Conservation (phyloP, 2,113 vertebrate species). For the Syngnathoides biaculeatus region DNA sequence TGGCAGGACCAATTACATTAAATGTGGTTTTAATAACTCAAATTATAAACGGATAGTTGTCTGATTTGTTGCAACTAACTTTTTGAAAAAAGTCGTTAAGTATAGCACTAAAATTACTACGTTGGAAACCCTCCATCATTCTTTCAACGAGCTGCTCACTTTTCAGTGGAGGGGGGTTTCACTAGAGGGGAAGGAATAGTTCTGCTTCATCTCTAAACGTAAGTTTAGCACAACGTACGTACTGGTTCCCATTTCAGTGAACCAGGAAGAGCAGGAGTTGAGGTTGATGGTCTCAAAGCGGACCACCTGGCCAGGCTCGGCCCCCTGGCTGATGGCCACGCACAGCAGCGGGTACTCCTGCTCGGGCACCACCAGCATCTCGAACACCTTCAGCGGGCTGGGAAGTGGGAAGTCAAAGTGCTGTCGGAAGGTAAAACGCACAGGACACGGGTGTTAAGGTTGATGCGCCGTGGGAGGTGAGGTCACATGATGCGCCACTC, state of each 20-base stretch:
- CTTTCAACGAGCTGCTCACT: too few species aligned
- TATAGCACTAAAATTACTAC: too few species aligned
- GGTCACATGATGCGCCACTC: constrained; percentile 17
- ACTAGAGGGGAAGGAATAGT: too few species aligned
- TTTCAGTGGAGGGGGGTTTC: too few species aligned
- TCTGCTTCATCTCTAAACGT: too few species aligned
- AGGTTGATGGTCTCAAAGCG: constrained; percentile 98
- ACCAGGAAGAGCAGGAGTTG: constrained; percentile 98
- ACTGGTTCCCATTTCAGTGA: constrained; percentile 92
- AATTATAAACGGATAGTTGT: too few species aligned
- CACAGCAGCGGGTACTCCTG: constrained; percentile 98
- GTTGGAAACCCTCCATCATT: too few species aligned
- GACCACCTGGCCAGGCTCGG: constrained; percentile 84
- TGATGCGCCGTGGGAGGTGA: not conserved
- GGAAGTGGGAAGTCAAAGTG: constrained; percentile 98
- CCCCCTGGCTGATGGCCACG: constrained; percentile 87
- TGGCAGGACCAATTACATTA: too few species aligned
- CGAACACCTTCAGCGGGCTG: constrained; percentile 92
- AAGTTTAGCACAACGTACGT: constrained; percentile 21
- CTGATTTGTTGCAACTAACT: too few species aligned
- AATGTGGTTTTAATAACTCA: too few species aligned
- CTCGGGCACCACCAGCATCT: constrained; percentile 96
- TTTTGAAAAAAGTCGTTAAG: too few species aligned
- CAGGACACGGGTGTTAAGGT: not conserved
- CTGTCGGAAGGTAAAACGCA: constrained; percentile 59